Evolutionary conservation across 1,140 invertebrate species (phyloP), one percentile per base, ranked within the genome.

Genomic region (Eueides isabella): DNA sequence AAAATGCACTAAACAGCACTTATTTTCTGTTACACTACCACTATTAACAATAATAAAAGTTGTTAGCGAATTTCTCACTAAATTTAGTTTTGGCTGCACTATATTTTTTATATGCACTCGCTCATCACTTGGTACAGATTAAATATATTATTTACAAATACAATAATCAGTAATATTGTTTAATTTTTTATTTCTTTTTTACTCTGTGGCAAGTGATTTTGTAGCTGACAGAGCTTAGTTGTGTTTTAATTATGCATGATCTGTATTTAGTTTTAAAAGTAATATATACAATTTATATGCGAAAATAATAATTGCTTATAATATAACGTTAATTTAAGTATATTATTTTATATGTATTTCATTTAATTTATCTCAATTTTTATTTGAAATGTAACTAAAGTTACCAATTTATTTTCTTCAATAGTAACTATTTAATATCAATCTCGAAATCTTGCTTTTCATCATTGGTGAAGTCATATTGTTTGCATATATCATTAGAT

Each of bases 51-150:
- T 16, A 44, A 31, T 29, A 33, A 74, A 64, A 38, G 31, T 75
- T 75, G 73, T 75, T 38, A 75, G 73, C 73, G 73, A 75, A 75
- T 75, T 75, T 75, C 73, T 70, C 7, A 31, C 23, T 44, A 44
- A 26, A 71, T 38, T 38, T 71, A 71, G 61, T 44, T 66, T 75
- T 61, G 67, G 67, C 62, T 75, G 67, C 67, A 74, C 73, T 71
- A 2, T 71, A 66, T 71, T 63, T n/a, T 71, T 71, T 66, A 38
- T 31, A 64, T 35, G 67, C 55, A 75, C 61, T 61, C 5, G 14
- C 61, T 30, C 26, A 11, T 63, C 31, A 66, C 30, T 31, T 38
- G 33, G 19, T n/a, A 66, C 64, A 66, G 29, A 66, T 14, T 63
- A 30, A 63, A 63, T 31, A 63, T 35, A 35, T 65, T 65, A 14